These are phyloP conservation scores for Ametastegia equiseti DNA, from an alignment of 2,888 invertebrate genomes.

Conservation along the genomic window DNA sequence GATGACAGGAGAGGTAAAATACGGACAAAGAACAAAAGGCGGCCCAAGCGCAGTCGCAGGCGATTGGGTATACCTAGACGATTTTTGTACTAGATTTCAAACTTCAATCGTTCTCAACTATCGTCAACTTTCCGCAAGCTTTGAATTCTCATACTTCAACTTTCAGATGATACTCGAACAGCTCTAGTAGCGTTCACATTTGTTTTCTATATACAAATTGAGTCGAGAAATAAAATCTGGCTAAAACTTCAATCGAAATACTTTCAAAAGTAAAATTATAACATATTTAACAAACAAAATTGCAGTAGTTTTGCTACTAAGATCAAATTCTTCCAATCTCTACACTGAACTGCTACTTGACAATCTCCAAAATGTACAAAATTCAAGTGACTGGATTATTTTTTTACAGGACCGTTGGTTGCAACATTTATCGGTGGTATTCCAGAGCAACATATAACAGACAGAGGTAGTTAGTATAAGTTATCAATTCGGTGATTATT, in stretches of 20 bases:
- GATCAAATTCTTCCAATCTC: background rate
- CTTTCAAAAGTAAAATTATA: background rate
- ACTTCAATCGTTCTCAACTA: conserved; percentile 22
- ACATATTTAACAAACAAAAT: background rate
- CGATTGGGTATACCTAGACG: conserved; percentile 70
- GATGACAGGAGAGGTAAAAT: conserved; percentile 72
- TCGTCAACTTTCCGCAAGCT: background rate
- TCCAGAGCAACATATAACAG: conserved; percentile 68
- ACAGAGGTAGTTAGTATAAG: conserved; percentile 66
- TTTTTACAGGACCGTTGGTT: conserved; percentile 65
- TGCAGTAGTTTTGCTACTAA: background rate
- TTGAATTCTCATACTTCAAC: background rate
- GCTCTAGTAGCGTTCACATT: background rate
- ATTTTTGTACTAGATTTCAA: conserved; percentile 52
- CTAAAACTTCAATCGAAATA: background rate
- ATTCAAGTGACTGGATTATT: background rate
- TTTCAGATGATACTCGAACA: background rate
- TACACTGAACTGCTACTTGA: conserved; percentile 2
- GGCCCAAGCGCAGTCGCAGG: conserved; percentile 71
- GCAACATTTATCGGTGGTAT: conserved; percentile 70
- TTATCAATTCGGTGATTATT: conserved; percentile 34
- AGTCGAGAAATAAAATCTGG: background rate
- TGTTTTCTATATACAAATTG: background rate
- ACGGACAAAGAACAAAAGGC: conserved; percentile 68
- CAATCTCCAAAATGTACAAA: background rate